Evolutionary conservation across 2,888 invertebrate species (phyloP).

Genomic region (Linnaemya vulpina): DNA sequence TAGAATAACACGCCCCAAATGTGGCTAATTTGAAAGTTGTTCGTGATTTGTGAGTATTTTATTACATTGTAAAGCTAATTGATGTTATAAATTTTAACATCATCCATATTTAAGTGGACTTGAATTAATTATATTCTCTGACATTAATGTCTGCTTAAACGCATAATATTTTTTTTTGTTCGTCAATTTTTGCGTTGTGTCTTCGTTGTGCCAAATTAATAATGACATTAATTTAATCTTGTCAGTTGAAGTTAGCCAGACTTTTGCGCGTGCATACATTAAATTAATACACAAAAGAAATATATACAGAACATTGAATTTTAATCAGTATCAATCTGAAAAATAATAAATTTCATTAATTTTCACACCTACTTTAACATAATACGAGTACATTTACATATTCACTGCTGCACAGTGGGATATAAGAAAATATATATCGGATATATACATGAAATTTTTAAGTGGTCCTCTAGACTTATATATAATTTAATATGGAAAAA

Average conservation of each 20-base stretch:
- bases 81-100: slow-evolving; percentile 52
- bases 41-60: slow-evolving; percentile 17
- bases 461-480: no score
- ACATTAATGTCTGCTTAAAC: slow-evolving; percentile 55
- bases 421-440: no score
- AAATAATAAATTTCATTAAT: slow-evolving; percentile 68
- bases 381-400: slow-evolving; percentile 26
- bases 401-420: not conserved
- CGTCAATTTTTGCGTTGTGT: slow-evolving; percentile 17
- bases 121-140: slow-evolving; percentile 52
- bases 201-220: slow-evolving; percentile 52
- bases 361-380: slow-evolving; percentile 64
- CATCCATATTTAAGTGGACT: slow-evolving; percentile 48
- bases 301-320: not conserved
- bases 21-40: slow-evolving; percentile 15
- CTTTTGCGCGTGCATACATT: not conserved
- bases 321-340: slow-evolving; percentile 30
- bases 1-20: not conserved
- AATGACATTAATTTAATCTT: slow-evolving; percentile 59
- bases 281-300: slow-evolving; percentile 23
- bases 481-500: no score
- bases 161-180: slow-evolving; percentile 24
- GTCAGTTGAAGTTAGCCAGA: slow-evolving; percentile 54
- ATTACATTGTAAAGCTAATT: slow-evolving; percentile 47
- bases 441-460: no score